phyloP scores from a whole-genome alignment of 1,140 invertebrate genomes.

The Cydia splendana region DNA sequence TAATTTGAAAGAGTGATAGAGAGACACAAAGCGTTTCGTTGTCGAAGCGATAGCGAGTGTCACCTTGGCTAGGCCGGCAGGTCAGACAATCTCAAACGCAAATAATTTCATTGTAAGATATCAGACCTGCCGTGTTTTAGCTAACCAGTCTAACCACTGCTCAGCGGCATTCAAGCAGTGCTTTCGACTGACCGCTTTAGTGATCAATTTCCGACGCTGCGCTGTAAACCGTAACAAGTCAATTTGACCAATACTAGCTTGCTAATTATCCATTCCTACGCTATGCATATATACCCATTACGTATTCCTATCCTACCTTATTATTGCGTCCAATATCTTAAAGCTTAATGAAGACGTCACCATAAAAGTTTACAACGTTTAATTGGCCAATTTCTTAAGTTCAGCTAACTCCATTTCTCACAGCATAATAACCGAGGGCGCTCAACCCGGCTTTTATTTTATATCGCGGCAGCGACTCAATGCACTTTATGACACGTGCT shows the following conservation, averaged over 20 bases:
- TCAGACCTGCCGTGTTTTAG: not conserved
- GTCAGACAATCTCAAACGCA: too few species aligned
- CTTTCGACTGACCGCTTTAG: not conserved
- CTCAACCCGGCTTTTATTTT: slow-evolving; percentile 40
- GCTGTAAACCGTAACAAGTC: not conserved
- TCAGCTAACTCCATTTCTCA: slow-evolving; percentile 3
- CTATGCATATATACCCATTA: not conserved
- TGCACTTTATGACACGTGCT: slow-evolving; percentile 35
- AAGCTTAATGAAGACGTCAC: slow-evolving; percentile 7
- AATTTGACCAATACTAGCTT: not conserved
- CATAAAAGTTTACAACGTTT: slow-evolving; percentile 19
- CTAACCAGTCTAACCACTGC: not conserved
- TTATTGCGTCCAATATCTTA: slow-evolving; percentile 11
- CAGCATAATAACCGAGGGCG: slow-evolving; percentile 36
- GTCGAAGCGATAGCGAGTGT: too few species aligned
- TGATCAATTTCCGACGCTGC: slow-evolving; percentile 1
- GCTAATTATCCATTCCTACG: not conserved
- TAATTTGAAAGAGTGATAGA: too few species aligned
- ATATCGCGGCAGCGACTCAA: slow-evolving; percentile 33
- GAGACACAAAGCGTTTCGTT: too few species aligned
- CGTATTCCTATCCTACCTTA: not conserved
- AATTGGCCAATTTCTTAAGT: slow-evolving; percentile 22
- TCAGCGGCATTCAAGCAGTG: slow-evolving; percentile 3
- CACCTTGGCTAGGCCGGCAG: too few species aligned
- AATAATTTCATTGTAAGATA: not conserved